These are phyloP conservation scores for Lithobates pipiens DNA, from an alignment of 2,797 vertebrate genomes.

Conservation along the genomic window DNA sequence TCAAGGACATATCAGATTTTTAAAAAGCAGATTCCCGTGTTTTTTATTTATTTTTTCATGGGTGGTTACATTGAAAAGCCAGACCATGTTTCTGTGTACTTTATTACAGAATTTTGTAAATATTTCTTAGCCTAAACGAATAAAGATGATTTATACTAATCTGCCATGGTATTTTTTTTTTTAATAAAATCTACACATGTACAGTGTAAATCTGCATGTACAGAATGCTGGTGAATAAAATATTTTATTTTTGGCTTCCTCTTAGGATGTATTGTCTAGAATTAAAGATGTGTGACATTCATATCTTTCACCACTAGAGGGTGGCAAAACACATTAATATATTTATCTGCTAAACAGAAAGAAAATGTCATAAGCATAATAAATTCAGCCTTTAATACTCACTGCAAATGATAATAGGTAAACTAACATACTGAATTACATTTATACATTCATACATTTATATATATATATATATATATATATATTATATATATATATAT, in stretches of 20 bases:
- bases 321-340: slow-evolving; percentile 4
- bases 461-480: too few relatives aligned
- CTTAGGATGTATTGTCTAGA: neutral
- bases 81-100: neutral
- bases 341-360: neutral
- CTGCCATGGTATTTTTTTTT: too few relatives aligned
- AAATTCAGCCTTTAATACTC: too few relatives aligned
- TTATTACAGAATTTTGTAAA: too few relatives aligned
- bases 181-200: neutral
- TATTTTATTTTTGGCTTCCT: neutral
- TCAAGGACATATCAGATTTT: neutral
- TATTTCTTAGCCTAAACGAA: too few relatives aligned
- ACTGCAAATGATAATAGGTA: too few relatives aligned
- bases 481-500: too few relatives aligned
- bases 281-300: neutral
- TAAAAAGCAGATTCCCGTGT: too few relatives aligned
- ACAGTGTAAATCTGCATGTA: neutral
- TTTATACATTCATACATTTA: too few relatives aligned
- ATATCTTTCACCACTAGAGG: slow-evolving; percentile 31
- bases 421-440: too few relatives aligned
- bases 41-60: neutral
- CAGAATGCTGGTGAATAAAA: too few relatives aligned
- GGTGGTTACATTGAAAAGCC: neutral
- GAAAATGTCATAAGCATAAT: neutral
- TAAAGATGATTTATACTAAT: too few relatives aligned